Evolutionary conservation across 2,888 invertebrate species (phyloP).

Genomic region (Drosophila nigritarsus): DNA sequence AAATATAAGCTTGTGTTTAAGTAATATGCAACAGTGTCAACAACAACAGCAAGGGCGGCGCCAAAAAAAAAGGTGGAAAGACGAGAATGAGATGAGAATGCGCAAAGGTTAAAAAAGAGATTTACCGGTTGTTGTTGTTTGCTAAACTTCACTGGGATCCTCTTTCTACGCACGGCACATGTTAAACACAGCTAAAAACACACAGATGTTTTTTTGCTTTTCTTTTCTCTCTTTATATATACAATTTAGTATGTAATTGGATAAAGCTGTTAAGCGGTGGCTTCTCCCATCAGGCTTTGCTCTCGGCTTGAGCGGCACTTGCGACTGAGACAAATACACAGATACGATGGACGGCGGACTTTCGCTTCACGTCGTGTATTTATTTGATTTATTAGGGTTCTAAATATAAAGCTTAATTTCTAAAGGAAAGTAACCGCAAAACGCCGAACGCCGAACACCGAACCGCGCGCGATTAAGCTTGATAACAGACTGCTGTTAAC

Average conservation of each 20-base stretch:
- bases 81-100: constrained; percentile 32
- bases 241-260: constrained; percentile 14
- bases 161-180: constrained; percentile 40
- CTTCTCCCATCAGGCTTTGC: constrained; percentile 17
- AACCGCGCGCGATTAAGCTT: constrained; percentile 51
- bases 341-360: constrained; percentile 28
- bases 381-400: constrained; percentile 32
- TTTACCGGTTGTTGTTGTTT: constrained; percentile 66
- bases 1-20: neutral
- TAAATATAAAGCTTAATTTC: constrained; percentile 46
- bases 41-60: constrained; percentile 38
- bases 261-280: constrained; percentile 27
- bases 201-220: constrained; percentile 16
- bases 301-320: constrained; percentile 6
- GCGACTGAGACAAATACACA: constrained; percentile 11
- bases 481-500: constrained; percentile 58
- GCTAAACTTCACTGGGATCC: constrained; percentile 18
- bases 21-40: constrained; percentile 60
- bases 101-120: constrained; percentile 41
- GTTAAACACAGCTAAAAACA: constrained; percentile 20
- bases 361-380: constrained; percentile 27
- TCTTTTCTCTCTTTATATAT: constrained; percentile 17
- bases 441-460: constrained; percentile 40
- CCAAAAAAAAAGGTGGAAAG: constrained; percentile 37
- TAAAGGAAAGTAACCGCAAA: constrained; percentile 50